phyloP scores from a whole-genome alignment of 2,797 vertebrate species.

The Pipistrellus kuhlii region DNA sequence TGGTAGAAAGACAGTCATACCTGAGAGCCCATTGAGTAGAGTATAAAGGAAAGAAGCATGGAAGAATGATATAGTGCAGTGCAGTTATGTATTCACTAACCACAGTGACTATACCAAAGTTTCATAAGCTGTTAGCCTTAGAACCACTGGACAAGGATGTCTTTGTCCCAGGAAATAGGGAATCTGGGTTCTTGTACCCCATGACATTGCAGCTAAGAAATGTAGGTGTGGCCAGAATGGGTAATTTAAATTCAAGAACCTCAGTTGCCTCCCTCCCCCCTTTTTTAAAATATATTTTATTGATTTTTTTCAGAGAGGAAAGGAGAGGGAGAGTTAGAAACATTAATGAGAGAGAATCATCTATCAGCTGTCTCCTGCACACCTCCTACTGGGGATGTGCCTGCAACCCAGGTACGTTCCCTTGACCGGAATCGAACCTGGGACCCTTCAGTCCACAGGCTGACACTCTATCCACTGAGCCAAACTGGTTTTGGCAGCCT shows the following conservation, averaged over 20 bases:
- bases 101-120: background rate
- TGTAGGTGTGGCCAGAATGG: background rate
- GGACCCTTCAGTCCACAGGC: too few species aligned
- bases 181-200: background rate
- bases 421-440: too few species aligned
- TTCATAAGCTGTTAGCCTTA: background rate
- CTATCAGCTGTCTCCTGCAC: too few species aligned
- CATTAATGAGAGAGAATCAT: too few species aligned
- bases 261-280: background rate
- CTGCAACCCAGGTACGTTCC: too few species aligned
- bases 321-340: too few species aligned
- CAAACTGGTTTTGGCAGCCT: too few species aligned
- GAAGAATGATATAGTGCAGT: background rate
- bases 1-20: background rate
- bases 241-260: constrained; percentile 23
- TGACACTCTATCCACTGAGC: too few species aligned
- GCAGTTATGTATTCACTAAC: background rate
- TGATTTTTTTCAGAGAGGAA: too few species aligned
- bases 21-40: background rate
- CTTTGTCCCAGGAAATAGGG: background rate
- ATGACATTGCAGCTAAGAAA: background rate
- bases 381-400: too few species aligned
- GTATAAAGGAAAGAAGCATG: background rate
- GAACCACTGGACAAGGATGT: background rate
- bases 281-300: too few species aligned